Percentiles rank a stretch among this genome's conserved stretches.
Conservation (phyloP, 2,113 vertebrate genomes). For the Microcebus jonahi region DNA sequence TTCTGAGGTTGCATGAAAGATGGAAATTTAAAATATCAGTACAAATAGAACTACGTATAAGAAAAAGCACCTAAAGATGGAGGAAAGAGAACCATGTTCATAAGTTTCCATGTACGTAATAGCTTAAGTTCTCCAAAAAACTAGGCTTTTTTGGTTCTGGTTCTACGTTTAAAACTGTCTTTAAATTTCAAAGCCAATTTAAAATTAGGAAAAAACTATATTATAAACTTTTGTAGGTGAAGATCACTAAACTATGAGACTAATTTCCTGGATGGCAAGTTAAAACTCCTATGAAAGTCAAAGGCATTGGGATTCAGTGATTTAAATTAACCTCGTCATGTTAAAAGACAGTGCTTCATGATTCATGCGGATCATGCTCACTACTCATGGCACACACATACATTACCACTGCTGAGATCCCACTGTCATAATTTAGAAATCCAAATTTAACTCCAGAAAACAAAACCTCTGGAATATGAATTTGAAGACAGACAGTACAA, state of each 20-base stretch:
- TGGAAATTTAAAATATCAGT: neutral
- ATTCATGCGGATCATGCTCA: neutral
- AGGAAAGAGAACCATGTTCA: too few relatives aligned
- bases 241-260: too few relatives aligned
- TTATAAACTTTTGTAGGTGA: too few relatives aligned
- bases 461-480: conserved; percentile 65
- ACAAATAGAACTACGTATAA: too few relatives aligned
- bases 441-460: conserved; percentile 43
- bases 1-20: neutral
- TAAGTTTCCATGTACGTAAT: too few relatives aligned
- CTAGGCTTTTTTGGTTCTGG: neutral
- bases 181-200: conserved; percentile 19
- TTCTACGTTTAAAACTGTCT: conserved; percentile 6
- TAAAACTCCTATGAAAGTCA: too few relatives aligned
- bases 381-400: neutral
- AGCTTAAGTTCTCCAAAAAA: too few relatives aligned
- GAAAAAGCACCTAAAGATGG: too few relatives aligned
- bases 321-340: neutral
- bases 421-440: conserved; percentile 31
- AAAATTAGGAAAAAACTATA: too few relatives aligned
- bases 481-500: conserved; percentile 49
- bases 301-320: neutral
- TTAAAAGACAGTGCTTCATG: neutral
- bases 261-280: too few relatives aligned
- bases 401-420: neutral